Percentiles rank a stretch among this genome's conserved stretches.
Evolutionary conservation across 2,888 invertebrate species (phyloP).

Genomic region (Chironomus tentans): DNA sequence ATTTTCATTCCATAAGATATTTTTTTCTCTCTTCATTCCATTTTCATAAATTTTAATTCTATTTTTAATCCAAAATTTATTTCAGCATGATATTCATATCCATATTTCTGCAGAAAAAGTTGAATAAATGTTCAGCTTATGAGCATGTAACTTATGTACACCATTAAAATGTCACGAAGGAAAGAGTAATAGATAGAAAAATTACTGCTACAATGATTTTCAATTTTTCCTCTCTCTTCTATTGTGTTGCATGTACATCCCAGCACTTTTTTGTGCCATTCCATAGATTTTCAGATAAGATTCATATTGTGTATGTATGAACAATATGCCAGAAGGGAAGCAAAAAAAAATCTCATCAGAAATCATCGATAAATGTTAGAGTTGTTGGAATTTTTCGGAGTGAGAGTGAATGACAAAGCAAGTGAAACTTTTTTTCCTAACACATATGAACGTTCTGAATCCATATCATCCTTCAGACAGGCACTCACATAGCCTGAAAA

Average conservation of each 20-base stretch:
- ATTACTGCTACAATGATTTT: not conserved
- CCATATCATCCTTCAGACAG: not conserved
- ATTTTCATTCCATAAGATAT: too few species aligned
- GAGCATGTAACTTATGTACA: not conserved
- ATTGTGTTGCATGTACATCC: not conserved
- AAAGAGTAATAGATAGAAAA: not conserved
- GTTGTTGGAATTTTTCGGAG: not conserved
- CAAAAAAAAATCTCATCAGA: slow-evolving; percentile 1
- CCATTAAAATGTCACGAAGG: not conserved
- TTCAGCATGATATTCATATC: too few species aligned
- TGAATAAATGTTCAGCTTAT: not conserved
- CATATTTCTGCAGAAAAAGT: too few species aligned
- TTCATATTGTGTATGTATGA: not conserved
- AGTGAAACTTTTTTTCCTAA: not conserved
- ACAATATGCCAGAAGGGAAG: not conserved
- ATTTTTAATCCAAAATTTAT: too few species aligned
- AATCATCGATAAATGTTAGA: not conserved
- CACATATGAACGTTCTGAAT: not conserved
- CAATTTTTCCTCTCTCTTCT: not conserved
- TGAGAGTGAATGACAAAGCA: not conserved
- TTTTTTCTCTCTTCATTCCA: too few species aligned
- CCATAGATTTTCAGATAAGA: too few species aligned
- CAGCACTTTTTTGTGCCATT: too few species aligned
- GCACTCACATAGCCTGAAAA: not conserved
- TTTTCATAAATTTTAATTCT: too few species aligned